These are phyloP conservation scores for Notocelia uddmanniana DNA, from an alignment of 2,888 invertebrate species.

Conservation along the genomic window DNA sequence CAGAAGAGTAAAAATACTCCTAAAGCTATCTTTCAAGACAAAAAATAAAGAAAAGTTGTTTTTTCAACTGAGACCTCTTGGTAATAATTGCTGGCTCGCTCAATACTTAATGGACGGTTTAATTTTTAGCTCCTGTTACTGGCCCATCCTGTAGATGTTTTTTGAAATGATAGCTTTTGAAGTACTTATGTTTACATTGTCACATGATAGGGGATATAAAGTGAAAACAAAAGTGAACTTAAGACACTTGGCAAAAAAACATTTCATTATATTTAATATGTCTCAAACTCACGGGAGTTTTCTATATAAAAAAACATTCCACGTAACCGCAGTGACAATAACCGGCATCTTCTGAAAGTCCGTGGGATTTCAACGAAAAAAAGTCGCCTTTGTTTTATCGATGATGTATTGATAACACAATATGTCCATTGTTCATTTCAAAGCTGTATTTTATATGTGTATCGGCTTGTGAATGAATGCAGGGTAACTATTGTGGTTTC, in stretches of 20 bases:
- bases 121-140: too few species aligned
- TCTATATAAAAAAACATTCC: too few species aligned
- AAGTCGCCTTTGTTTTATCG: constrained; percentile 58
- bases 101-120: too few species aligned
- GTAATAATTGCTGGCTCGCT: too few species aligned
- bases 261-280: too few species aligned
- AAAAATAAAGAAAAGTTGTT: too few species aligned
- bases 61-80: too few species aligned
- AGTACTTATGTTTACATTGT: background rate
- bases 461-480: constrained; percentile 21
- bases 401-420: constrained; percentile 50
- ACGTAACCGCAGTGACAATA: constrained; percentile 55
- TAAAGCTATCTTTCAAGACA: too few species aligned
- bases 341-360: constrained; percentile 64
- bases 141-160: too few species aligned
- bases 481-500: constrained; percentile 17
- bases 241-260: constrained; percentile 54
- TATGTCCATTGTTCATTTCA: constrained; percentile 36
- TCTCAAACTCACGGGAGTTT: too few species aligned
- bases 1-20: too few species aligned
- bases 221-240: constrained; percentile 60
- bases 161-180: too few species aligned
- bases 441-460: constrained; percentile 35
- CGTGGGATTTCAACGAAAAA: constrained; percentile 61
- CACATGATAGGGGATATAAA: constrained; percentile 40